phyloP scores from a whole-genome alignment of 2,888 invertebrate genomes.

The Trichopria drosophilae region DNA sequence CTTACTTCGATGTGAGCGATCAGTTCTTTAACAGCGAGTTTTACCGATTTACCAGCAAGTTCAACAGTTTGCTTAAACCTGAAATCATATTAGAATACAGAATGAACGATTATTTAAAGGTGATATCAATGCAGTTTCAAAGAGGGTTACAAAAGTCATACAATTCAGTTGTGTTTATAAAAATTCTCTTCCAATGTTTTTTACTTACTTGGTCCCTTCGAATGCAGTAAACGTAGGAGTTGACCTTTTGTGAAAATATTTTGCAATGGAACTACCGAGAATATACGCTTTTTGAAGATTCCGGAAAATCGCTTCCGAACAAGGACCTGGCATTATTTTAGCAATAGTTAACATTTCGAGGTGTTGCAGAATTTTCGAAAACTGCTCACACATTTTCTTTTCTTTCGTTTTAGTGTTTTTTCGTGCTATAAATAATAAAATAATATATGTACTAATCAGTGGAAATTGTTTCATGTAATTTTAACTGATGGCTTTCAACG shows the following conservation, averaged over 20 bases:
- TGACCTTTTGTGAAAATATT: slow-evolving; percentile 64
- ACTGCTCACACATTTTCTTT: slow-evolving; percentile 64
- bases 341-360: slow-evolving; percentile 61
- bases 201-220: slow-evolving; percentile 61
- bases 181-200: too few species aligned
- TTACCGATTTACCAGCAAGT: slow-evolving; percentile 65
- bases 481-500: slow-evolving; percentile 1
- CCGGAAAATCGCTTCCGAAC: slow-evolving; percentile 63
- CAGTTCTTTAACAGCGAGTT: slow-evolving; percentile 63
- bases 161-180: too few species aligned
- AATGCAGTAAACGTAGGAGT: slow-evolving; percentile 59
- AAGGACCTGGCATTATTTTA: slow-evolving; percentile 61
- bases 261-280: slow-evolving; percentile 63
- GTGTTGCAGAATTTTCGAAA: slow-evolving; percentile 62
- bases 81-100: slow-evolving; percentile 11
- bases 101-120: too few species aligned
- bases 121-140: too few species aligned
- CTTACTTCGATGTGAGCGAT: slow-evolving; percentile 64
- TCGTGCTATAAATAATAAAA: slow-evolving; percentile 44
- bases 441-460: neutral
- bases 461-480: slow-evolving; percentile 1
- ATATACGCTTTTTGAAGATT: slow-evolving; percentile 63
- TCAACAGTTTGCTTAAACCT: slow-evolving; percentile 52
- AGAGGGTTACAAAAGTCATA: too few species aligned
- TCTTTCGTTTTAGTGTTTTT: slow-evolving; percentile 62